Percentiles rank a stretch among this genome's conserved stretches.
These are phyloP conservation scores for Anodontia alba DNA, from an alignment of 2,888 invertebrate species.

Conservation along the genomic window DNA sequence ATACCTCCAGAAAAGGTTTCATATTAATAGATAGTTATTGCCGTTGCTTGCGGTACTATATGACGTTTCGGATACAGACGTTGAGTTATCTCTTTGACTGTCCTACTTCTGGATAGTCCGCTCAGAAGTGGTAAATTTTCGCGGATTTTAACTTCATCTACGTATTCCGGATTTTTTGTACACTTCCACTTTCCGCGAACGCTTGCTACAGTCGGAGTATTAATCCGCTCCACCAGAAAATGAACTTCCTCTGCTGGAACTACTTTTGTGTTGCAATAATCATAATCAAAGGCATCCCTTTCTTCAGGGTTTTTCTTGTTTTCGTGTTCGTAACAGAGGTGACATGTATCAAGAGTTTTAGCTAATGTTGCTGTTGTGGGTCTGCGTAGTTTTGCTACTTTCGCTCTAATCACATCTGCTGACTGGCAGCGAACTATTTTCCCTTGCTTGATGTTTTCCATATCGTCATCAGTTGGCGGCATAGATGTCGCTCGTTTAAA, in stretches of 20 bases:
- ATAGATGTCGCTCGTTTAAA: slow-evolving; percentile 40
- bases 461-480: slow-evolving; percentile 47
- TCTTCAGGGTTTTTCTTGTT: slow-evolving; percentile 46
- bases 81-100: slow-evolving; percentile 64
- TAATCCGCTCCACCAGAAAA: slow-evolving; percentile 61
- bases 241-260: slow-evolving; percentile 67
- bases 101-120: slow-evolving; percentile 62
- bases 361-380: slow-evolving; percentile 71
- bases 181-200: slow-evolving; percentile 25
- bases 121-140: slow-evolving; percentile 65
- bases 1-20: too few species aligned
- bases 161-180: slow-evolving; percentile 56
- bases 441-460: slow-evolving; percentile 61
- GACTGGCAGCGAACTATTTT: slow-evolving; percentile 62
- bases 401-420: slow-evolving; percentile 39
- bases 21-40: slow-evolving; percentile 48
- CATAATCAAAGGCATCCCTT: slow-evolving; percentile 64
- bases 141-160: slow-evolving; percentile 68
- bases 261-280: slow-evolving; percentile 59
- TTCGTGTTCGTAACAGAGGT: slow-evolving; percentile 68
- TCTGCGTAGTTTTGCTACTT: slow-evolving; percentile 63
- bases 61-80: slow-evolving; percentile 57
- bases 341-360: slow-evolving; percentile 62
- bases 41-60: slow-evolving; percentile 46
- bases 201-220: slow-evolving; percentile 58